Evolutionary conservation across 2,797 vertebrate species (phyloP).

Genomic region (Chelonia mydas): DNA sequence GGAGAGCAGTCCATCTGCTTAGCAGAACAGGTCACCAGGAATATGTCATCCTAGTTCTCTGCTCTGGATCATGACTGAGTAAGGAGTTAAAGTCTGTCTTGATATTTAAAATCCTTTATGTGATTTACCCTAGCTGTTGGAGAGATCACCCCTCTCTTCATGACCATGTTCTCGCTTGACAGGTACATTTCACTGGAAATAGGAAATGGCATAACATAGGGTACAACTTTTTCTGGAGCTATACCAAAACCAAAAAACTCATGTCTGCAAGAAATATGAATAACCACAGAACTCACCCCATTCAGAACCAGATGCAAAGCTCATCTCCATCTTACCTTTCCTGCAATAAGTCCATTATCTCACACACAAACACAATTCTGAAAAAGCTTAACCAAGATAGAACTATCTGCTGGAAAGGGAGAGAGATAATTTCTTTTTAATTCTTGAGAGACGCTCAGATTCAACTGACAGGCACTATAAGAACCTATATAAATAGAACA

Average conservation of each 20-base stretch:
- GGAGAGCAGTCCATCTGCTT: neutral
- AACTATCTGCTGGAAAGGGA: slow-evolving; percentile 18
- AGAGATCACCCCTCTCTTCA: neutral
- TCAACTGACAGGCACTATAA: slow-evolving; percentile 24
- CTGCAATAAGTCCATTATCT: neutral
- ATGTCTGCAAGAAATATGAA: neutral
- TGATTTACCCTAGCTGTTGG: neutral
- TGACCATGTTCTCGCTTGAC: neutral
- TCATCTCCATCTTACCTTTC: neutral
- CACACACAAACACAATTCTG: neutral
- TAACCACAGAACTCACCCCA: neutral
- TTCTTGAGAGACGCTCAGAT: slow-evolving; percentile 10
- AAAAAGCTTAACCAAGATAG: neutral
- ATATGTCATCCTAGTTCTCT: neutral
- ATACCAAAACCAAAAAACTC: neutral
- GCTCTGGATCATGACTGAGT: neutral
- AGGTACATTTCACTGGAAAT: neutral
- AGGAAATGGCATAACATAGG: neutral
- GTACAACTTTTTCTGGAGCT: neutral
- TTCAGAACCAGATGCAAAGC: neutral
- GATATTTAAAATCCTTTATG: neutral
- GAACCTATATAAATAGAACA: slow-evolving; percentile 29
- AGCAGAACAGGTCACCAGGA: neutral
- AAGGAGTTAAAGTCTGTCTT: neutral
- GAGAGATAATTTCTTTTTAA: slow-evolving; percentile 6